Base-by-base conservation (phyloP, 2,888 invertebrate genomes). In the Tipula vernalis region DNA sequence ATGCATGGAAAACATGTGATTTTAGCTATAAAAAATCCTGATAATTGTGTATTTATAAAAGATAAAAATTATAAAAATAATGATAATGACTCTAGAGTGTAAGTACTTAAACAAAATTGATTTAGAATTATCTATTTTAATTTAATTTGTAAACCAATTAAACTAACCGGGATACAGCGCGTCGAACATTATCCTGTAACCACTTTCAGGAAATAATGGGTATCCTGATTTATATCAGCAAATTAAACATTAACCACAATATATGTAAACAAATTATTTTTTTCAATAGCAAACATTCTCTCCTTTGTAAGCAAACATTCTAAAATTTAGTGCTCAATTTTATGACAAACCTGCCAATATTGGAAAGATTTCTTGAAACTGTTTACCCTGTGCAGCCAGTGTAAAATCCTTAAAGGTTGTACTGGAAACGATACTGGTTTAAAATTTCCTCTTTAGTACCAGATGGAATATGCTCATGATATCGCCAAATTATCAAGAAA, bases 1-100 rank as follows among this genome's bases (percentile, higher is more conserved):
- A 36, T 86, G 44, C 86, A 86, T 44, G 87, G 87, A 28, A 87
- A 87, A 44, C 83, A 87, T 57, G 86, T 87, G 84, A 86, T 87
- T 47, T 57, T 87, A 28, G 87, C 87, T 47, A 87, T 87, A 85
- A 85, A 87, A 85, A 85, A 44, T 51, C 86, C 86, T 41, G 85
- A 84, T 84, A 41, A 36, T 84, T 84, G 84, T 84, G 84, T 41
- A 41, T 84, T 39, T 84, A 84, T 39, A 15, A 84, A 84, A 39
- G 41, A 36, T 39, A 84, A 84, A 83, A 83, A 3, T 36, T 36
- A 36, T 83, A 83, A 36, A 84, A 84, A 36, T n/a, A 84, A 36
- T 84, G 84, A 84, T 28, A 71, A 71, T 41, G 84, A 84, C 15
- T 84, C 84, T 84, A 84, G 36, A 84, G 84, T 84, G 84, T 84